Evolutionary conservation across 2,113 vertebrate genomes (phyloP), one percentile per base, ranked within the genome.

Genomic region (Notothenia rossii): DNA sequence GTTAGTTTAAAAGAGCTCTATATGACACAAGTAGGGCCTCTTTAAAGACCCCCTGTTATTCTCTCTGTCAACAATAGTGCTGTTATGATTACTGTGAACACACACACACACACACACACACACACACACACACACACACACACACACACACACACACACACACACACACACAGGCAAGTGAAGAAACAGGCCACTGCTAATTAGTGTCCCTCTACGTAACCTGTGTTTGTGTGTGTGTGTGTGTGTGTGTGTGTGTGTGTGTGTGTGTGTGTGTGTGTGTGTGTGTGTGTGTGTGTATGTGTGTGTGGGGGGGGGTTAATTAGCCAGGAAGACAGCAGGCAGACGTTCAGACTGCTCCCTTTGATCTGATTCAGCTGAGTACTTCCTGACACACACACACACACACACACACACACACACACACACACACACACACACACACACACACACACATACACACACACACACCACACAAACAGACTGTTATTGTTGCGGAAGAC

Each of bases 241-340:
- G 72, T 68, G 17, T 51, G 48, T 72, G 56, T 67, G 11, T 36
- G 18, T 64, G 72, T 68, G 22, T 81, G 65, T 63, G 61, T 66
- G 14, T 46, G 58, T 75, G 45, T 64, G 20, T 49, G 36, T 62
- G 79, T 66, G n/a, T 71, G 49, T 33, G 43, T 75, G 25, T 25
- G 25, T 25, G 25, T 25, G 50, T 65, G 50, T 75, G 50, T 75
- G 36, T 50, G 49, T 55, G 22, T 61, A 65, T 61, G 46, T 60
- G 54, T 51, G 71, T 60, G 53, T 51, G 66, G 66, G 72, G 54
- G 65, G 56, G 46, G 71, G 40, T 63, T 86, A 88, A 90, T 90
- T 89, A 92, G 74, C 14, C 72, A 72, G 61, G 59, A 86, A 83
- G 85, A 84, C 53, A 87, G 80, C 82, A 85, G 82, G 76, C 87